These are phyloP conservation scores for Saccostrea echinata DNA, from an alignment of 1,140 invertebrate species.

Conservation along the genomic window DNA sequence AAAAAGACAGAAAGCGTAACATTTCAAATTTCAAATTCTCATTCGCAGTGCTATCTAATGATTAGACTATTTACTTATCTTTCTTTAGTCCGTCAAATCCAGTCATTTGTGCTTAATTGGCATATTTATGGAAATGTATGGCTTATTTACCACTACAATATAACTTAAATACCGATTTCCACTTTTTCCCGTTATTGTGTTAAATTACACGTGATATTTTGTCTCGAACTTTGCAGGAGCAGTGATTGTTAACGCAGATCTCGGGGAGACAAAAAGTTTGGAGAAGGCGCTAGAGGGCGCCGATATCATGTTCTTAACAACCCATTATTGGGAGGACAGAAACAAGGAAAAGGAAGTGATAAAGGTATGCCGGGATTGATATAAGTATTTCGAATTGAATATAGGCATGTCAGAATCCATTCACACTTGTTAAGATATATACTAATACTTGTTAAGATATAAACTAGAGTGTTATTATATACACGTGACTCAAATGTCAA, in stretches of 20 bases:
- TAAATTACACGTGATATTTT: background rate
- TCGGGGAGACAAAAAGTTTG: conserved; percentile 69
- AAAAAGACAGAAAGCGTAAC: background rate
- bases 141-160: background rate
- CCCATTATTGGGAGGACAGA: conserved; percentile 74
- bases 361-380: conserved; percentile 64
- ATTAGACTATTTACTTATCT: no score
- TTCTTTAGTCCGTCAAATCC: no score
- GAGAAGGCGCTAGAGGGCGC: conserved; percentile 68
- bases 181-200: background rate
- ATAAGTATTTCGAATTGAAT: no score
- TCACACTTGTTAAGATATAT: no score
- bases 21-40: background rate
- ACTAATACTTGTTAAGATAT: no score
- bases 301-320: conserved; percentile 69
- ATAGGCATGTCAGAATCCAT: no score
- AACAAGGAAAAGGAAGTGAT: conserved; percentile 71
- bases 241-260: conserved; percentile 69
- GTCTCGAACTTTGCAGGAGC: conserved; percentile 61
- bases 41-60: background rate
- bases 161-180: background rate
- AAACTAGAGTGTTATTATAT: no score
- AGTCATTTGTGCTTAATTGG: no score
- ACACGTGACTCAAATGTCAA: no score
- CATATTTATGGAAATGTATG: background rate